Evolutionary conservation across 1,140 invertebrate species (phyloP).

Genomic region (Pseudachorutes palmiensis): DNA sequence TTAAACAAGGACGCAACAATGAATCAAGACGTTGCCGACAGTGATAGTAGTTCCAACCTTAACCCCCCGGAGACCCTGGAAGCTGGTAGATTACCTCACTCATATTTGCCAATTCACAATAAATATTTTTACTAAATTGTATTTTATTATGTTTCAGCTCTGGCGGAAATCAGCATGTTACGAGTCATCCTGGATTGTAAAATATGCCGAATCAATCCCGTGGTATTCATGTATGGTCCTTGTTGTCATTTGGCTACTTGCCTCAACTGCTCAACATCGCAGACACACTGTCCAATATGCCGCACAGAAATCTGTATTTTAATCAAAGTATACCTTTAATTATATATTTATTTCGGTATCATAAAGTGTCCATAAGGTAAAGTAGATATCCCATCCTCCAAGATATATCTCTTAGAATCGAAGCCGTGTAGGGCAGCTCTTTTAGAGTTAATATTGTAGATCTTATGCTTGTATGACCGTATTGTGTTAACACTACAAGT

Average conservation of each 20-base stretch:
- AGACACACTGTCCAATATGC: background rate
- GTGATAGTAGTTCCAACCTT: too few species aligned
- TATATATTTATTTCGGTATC: background rate
- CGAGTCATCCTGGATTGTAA: background rate
- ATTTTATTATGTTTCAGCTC: background rate
- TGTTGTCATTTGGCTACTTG: slow-evolving; percentile 4
- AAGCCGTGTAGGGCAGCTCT: slow-evolving; percentile 10
- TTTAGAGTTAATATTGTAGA: background rate
- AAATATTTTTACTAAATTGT: background rate
- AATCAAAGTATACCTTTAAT: background rate
- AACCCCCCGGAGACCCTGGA: too few species aligned
- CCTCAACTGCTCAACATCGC: background rate
- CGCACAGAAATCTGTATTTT: background rate
- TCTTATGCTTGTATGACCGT: slow-evolving; percentile 15
- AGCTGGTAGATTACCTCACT: too few species aligned
- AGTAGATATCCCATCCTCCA: slow-evolving; percentile 20
- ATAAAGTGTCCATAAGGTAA: slow-evolving; percentile 20
- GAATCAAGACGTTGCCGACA: too few species aligned
- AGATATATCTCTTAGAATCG: slow-evolving; percentile 25
- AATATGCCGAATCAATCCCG: background rate
- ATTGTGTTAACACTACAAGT: slow-evolving; percentile 8
- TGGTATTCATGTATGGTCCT: background rate
- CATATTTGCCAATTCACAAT: too few species aligned
- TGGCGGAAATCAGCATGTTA: too few species aligned
- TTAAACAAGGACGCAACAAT: too few species aligned